Conservation (phyloP, 2,888 invertebrate genomes). For the Clostera curtula region DNA sequence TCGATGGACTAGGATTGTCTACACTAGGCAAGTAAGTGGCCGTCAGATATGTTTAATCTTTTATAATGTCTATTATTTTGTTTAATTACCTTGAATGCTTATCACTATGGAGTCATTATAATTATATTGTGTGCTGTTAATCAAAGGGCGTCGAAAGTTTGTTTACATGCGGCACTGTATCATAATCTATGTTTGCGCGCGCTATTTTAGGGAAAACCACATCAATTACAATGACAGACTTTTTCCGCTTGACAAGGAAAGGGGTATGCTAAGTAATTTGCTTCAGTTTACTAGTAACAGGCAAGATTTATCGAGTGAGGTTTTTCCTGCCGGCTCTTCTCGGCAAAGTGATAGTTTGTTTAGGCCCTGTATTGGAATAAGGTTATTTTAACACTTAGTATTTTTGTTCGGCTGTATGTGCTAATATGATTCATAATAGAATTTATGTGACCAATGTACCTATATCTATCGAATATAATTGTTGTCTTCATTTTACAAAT, state of each 20-base stretch:
- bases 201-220: slow-evolving; percentile 20
- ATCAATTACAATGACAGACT: slow-evolving; percentile 2
- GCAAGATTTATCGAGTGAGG: too few relatives aligned
- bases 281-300: too few relatives aligned
- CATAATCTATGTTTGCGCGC: slow-evolving; percentile 27
- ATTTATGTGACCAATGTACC: too few relatives aligned
- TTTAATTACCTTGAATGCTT: slow-evolving; percentile 36
- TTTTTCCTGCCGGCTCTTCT: too few relatives aligned
- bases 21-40: slow-evolving; percentile 62
- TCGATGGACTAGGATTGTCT: slow-evolving; percentile 54
- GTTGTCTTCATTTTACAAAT: too few relatives aligned
- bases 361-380: too few relatives aligned
- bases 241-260: slow-evolving; percentile 1
- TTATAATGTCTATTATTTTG: slow-evolving; percentile 11
- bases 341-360: too few relatives aligned
- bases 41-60: slow-evolving; percentile 1
- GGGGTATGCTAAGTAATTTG: not conserved
- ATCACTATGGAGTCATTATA: slow-evolving; percentile 25
- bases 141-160: slow-evolving; percentile 32
- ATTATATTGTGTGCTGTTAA: slow-evolving; percentile 13
- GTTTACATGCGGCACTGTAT: slow-evolving; percentile 17
- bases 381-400: too few relatives aligned
- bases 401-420: too few relatives aligned
- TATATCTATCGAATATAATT: too few relatives aligned
- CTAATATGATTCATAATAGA: too few relatives aligned